phyloP scores from a whole-genome alignment of 2,113 vertebrate species.

The Menidia beryllina region DNA sequence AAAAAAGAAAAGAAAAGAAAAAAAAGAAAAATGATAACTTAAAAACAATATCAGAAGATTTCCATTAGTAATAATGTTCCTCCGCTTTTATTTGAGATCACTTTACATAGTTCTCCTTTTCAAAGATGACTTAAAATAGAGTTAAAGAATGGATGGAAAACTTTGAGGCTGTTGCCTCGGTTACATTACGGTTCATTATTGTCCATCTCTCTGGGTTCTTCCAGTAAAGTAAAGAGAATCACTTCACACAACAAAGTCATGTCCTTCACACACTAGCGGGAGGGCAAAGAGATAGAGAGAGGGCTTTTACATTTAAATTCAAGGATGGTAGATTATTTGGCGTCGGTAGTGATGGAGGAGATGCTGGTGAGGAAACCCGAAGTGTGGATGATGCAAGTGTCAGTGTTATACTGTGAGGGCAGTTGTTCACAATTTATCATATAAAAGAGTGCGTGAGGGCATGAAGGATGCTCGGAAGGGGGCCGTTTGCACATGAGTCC shows the following conservation, averaged over 20 bases:
- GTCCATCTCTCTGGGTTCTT: neutral
- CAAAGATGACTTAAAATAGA: too few relatives aligned
- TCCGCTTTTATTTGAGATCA: neutral
- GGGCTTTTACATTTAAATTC: conserved; percentile 19
- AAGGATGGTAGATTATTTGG: conserved; percentile 24
- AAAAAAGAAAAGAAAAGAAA: too few relatives aligned
- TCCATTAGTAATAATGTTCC: too few relatives aligned
- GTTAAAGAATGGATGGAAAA: neutral
- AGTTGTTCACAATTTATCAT: conserved; percentile 2
- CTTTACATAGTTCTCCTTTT: neutral
- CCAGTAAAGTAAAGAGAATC: neutral
- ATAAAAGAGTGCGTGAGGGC: neutral
- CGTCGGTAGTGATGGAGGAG: conserved; percentile 35
- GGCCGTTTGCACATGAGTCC: neutral
- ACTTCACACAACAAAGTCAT: neutral
- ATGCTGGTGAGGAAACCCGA: conserved; percentile 3
- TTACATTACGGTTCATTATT: too few relatives aligned
- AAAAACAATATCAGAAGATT: too few relatives aligned
- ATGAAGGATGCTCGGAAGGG: neutral
- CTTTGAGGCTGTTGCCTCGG: too few relatives aligned
- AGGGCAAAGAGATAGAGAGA: neutral
- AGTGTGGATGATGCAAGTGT: conserved; percentile 1
- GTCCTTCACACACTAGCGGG: neutral
- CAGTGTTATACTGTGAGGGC: conserved; percentile 13
- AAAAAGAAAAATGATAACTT: too few relatives aligned